Evolutionary conservation across 1,140 invertebrate species (phyloP).

Genomic region (Andrena cerasifolii): DNA sequence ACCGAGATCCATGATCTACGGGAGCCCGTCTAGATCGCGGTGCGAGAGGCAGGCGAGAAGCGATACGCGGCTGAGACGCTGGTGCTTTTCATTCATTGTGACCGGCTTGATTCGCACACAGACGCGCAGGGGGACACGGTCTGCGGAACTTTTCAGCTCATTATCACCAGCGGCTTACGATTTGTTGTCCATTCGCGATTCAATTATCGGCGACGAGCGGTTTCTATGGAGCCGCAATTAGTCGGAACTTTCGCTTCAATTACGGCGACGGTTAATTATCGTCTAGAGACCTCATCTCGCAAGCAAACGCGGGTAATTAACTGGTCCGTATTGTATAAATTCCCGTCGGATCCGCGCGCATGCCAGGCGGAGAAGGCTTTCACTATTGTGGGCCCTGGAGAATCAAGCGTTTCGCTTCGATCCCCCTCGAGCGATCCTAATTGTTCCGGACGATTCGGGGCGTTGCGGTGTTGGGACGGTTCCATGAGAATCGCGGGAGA

Average conservation of each 20-base stretch:
- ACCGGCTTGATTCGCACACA: too few relatives aligned
- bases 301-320: constrained; percentile 53
- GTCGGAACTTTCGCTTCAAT: constrained; percentile 58
- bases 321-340: constrained; percentile 47
- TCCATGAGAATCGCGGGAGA: constrained; percentile 9
- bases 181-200: neutral
- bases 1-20: neutral
- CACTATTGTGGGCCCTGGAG: constrained; percentile 37
- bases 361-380: constrained; percentile 28
- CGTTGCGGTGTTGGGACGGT: neutral
- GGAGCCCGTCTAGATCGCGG: too few relatives aligned
- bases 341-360: constrained; percentile 40
- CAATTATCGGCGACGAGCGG: constrained; percentile 8
- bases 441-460: neutral
- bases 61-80: too few relatives aligned
- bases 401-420: constrained; percentile 13
- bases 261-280: constrained; percentile 42
- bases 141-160: neutral
- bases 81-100: too few relatives aligned
- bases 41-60: too few relatives aligned
- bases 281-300: constrained; percentile 24
- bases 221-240: constrained; percentile 43
- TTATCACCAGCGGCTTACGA: too few relatives aligned
- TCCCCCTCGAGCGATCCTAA: neutral
- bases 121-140: too few relatives aligned